phyloP scores from a whole-genome alignment of 2,888 invertebrate species.

The Unio pictorum region DNA sequence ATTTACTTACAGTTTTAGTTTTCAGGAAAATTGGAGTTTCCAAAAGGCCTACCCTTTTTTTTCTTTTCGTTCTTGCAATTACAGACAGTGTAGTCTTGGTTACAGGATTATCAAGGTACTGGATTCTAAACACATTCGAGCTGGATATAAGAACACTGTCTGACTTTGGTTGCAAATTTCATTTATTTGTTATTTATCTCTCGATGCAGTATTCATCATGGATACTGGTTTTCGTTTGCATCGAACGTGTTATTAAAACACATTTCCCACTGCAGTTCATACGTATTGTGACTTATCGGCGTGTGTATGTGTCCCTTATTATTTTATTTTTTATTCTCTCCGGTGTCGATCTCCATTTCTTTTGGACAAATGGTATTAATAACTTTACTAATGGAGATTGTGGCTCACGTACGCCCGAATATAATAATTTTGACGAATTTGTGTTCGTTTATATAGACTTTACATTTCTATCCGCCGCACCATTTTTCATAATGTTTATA shows the following conservation, averaged over 20 bases:
- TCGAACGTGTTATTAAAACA: conserved; percentile 40
- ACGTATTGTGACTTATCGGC: conserved; percentile 17
- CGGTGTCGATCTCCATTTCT: conserved; percentile 28
- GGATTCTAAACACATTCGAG: conserved; percentile 28
- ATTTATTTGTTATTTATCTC: conserved; percentile 40
- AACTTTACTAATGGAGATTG: conserved; percentile 17
- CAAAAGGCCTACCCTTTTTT: conserved; percentile 36
- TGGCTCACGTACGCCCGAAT: conserved; percentile 25
- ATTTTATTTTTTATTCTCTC: conserved; percentile 16
- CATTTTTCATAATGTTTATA: conserved; percentile 36
- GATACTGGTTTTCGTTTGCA: conserved; percentile 41
- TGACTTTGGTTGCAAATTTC: conserved; percentile 38
- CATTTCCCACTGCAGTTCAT: conserved; percentile 26
- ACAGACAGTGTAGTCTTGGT: conserved; percentile 38
- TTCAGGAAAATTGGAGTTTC: conserved; percentile 26
- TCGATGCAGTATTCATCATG: conserved; percentile 49
- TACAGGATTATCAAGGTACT: conserved; percentile 34
- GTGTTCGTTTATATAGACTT: conserved; percentile 45
- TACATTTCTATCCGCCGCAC: conserved; percentile 26
- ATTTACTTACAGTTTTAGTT: conserved; percentile 35
- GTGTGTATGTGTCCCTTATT: conserved; percentile 19
- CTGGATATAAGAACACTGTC: conserved; percentile 28
- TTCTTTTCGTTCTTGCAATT: conserved; percentile 34
- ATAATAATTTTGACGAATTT: conserved; percentile 38
- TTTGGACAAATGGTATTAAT: conserved; percentile 44